Percentiles rank a stretch among this genome's conserved stretches.
Conservation (phyloP, 2,888 invertebrate genomes). For the Dorcus parallelipipedus region DNA sequence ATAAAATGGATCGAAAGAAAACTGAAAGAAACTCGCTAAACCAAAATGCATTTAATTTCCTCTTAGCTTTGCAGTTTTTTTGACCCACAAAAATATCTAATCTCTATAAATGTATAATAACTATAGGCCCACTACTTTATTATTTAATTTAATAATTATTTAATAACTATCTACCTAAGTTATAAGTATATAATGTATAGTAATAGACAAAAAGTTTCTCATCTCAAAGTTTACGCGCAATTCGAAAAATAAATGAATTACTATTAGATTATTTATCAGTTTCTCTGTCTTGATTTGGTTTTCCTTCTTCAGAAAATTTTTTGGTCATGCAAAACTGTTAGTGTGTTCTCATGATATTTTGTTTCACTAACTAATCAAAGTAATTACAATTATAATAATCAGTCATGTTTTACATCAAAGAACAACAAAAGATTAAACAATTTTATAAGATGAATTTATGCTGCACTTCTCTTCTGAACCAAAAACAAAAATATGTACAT, state of each 20-base stretch:
- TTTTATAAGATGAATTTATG: not conserved
- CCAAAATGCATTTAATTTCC: too few relatives aligned
- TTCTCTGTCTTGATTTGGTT: not conserved
- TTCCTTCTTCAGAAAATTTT: not conserved
- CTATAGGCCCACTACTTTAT: constrained; percentile 46
- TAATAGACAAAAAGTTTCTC: constrained; percentile 23
- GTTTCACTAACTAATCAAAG: not conserved
- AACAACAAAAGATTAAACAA: not conserved
- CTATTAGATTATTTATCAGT: constrained; percentile 10
- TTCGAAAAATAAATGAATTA: constrained; percentile 18
- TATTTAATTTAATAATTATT: constrained; percentile 39
- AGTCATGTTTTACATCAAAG: constrained; percentile 7
- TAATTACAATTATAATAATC: constrained; percentile 12
- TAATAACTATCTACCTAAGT: constrained; percentile 43
- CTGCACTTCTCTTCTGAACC: not conserved
- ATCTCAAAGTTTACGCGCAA: constrained; percentile 5
- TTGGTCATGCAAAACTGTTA: constrained; percentile 5
- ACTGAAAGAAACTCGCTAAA: too few relatives aligned
- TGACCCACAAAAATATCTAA: constrained; percentile 23
- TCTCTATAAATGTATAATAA: constrained; percentile 38
- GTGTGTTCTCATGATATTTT: constrained; percentile 3
- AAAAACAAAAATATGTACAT: too few relatives aligned
- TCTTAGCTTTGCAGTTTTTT: constrained; percentile 19
- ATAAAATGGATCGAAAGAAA: too few relatives aligned
- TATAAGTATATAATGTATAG: constrained; percentile 35